Evolutionary conservation across 2,113 vertebrate species (phyloP), one percentile per base, ranked within the genome.

Genomic region (Chaenocephalus aceratus): DNA sequence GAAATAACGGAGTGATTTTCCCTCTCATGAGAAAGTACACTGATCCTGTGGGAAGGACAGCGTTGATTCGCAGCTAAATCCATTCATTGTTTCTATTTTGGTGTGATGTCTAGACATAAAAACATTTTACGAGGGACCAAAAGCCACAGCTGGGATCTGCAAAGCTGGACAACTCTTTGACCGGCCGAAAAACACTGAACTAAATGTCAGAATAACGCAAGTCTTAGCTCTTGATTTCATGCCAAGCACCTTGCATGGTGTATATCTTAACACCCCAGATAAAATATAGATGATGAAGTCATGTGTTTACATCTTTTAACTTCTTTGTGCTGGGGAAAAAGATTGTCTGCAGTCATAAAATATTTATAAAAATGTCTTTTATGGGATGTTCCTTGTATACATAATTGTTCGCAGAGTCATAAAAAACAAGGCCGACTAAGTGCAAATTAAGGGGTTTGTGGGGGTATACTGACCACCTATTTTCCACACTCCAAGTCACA

Each of bases 311-410:
- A 23, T 82, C 75, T 72, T 85, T 54, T 85, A 51, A 89, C 84
- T 73, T 72, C 76, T 88, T 68, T 83, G 70, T 85, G 85, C 66
- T 88, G 72, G 83, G 62, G 77, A 77, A 92, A 41, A 90, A 90
- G 72, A 89, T 88, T 84, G 84, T 88, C 88, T 92, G 78, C 68
- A 23, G 57, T 79, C 83, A 86, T 93, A 91, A 95, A 95, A 89
- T 53, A 79, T 90, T 93, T 95, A 94, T 91, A 92, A 93, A 79
- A 83, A 89, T 78, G 76, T 81, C 58, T 94, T 94, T 95, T 94
- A 94, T 91, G 79, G 84, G 80, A 87, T 85, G 85, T 87, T 88
- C 89, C 89, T 90, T 91, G 90, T 89, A 86, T 93, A 83, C 77
- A 88, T 91, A 92, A 94, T 91, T 91, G 93, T 92, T 92, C 72